A percentile compares a stretch with the other conserved stretches of the same genome.
Evolutionary conservation across 92 coral and sea anemone species (phyloP).

Genomic region (Palythoa grandiflora): DNA sequence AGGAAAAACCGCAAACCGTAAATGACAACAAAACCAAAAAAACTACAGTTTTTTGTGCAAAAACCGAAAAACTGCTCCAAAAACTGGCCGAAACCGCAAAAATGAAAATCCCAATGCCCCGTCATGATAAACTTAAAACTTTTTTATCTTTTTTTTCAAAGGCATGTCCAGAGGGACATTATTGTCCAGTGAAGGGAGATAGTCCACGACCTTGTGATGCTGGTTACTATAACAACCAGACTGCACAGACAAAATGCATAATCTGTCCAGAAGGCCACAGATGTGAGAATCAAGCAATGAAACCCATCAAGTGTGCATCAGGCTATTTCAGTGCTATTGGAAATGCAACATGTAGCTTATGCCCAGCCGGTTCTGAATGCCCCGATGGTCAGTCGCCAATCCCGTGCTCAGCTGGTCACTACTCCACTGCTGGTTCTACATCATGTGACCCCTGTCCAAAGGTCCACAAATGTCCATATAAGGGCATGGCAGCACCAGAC

Average conservation of each 20-base stretch:
- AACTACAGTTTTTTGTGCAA: no score
- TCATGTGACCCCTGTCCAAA: conserved; percentile 78
- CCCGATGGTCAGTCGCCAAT: conserved; percentile 81
- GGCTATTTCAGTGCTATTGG: conserved; percentile 88
- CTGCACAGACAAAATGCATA: conserved; percentile 82
- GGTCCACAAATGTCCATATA: conserved; percentile 81
- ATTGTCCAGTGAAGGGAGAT: conserved; percentile 79
- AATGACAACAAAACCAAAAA: no score
- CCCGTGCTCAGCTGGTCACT: conserved; percentile 74
- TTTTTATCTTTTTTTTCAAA: conserved; percentile 30
- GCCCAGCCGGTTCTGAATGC: conserved; percentile 92
- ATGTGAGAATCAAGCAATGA: conserved; percentile 81
- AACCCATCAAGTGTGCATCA: conserved; percentile 79
- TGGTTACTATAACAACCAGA: conserved; percentile 86
- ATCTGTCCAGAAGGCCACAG: conserved; percentile 92
- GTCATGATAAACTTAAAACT: background rate
- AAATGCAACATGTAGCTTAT: conserved; percentile 79
- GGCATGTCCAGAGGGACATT: conserved; percentile 91
- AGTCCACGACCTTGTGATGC: conserved; percentile 89
- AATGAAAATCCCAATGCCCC: no score
- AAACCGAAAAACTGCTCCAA: no score
- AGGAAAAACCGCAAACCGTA: no score
- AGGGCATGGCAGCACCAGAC: conserved; percentile 83
- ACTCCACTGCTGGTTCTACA: conserved; percentile 66
- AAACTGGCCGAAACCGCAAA: no score